Evolutionary conservation across 2,888 invertebrate species (phyloP), one percentile per base, ranked within the genome.

Genomic region (Noctua pronuba): DNA sequence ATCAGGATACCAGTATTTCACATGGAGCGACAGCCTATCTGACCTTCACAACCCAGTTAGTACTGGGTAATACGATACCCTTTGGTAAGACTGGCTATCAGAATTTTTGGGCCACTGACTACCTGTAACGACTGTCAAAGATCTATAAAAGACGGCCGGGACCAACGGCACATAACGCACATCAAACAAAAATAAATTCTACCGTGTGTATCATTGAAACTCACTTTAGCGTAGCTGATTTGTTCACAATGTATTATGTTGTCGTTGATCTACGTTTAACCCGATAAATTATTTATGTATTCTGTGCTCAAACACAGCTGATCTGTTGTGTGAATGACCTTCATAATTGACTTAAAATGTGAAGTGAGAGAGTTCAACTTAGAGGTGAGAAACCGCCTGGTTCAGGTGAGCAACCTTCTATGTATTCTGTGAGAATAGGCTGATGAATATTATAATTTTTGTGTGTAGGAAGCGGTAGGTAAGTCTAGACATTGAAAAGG

Each of bases 251-350:
- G 13, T 31, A 18, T 18, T n/a, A 7, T 46, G 24, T 6, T 44
- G 1, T n/a, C 18, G n/a, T 24, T 69, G 35, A 46, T 70, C 18
- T 38, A 46, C 16, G 38, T 71, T 3, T 55, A 49, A 64, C 28
- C 58, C 18, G 1, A 4, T 1, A 31, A 66, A 68, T 52, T 41
- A 75, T 70, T 65, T n/a, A 75, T 67, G 16, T 82, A 73, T 70
- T 78, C n/a, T 60, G 35, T 55, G 21, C 31, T 73, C 21, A 28
- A 10, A 21, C 3, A 58, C 1, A 38, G 16, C n/a, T 52, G 52
- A 72, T 72, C 13, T 65, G 31, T 73, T 62, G 18, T 16, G 65
- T 46, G 8, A 66, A 60, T 46, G 24, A 60, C n/a, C 24, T 66
- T 55, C 35, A 13, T 41, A 69, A 52, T 62, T 72, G 31, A 46